Conservation (phyloP, 64 coral and sea anemone genomes). For the Dendronephthya gigantea region DNA sequence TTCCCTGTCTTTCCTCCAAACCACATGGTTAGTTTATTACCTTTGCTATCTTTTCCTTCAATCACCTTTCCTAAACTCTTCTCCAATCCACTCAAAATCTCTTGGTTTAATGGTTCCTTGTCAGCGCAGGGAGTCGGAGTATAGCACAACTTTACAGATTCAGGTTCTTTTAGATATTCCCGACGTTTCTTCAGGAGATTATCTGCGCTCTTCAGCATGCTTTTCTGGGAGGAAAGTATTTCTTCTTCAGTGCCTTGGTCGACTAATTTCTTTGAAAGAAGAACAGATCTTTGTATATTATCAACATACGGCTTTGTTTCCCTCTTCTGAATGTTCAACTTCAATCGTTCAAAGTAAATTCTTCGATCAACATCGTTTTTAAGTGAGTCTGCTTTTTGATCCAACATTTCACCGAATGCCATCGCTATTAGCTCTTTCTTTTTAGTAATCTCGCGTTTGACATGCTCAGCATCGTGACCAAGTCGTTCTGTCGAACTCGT, state of each 20-base stretch:
- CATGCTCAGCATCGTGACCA: neutral
- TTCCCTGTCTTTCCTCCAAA: no score
- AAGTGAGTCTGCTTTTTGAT: neutral
- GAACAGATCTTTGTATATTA: neutral
- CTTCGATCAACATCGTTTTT: neutral
- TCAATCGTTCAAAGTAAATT: neutral
- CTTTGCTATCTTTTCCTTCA: no score
- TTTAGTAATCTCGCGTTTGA: neutral
- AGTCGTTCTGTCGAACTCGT: neutral
- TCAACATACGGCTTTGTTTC: neutral
- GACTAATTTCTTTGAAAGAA: neutral
- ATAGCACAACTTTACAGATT: no score
- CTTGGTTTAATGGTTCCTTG: no score
- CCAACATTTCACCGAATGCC: neutral
- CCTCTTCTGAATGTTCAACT: neutral
- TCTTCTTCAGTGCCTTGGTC: neutral
- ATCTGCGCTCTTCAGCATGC: neutral
- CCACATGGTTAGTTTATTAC: no score
- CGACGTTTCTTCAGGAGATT: neutral
- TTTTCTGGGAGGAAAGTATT: neutral
- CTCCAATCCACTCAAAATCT: no score
- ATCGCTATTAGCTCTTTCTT: neutral
- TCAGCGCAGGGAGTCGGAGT: no score
- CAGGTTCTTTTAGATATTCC: no score
- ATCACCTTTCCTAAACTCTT: no score